These are phyloP conservation scores for Ammospiza nelsoni DNA, from an alignment of 2,113 vertebrate species.

Conservation along the genomic window DNA sequence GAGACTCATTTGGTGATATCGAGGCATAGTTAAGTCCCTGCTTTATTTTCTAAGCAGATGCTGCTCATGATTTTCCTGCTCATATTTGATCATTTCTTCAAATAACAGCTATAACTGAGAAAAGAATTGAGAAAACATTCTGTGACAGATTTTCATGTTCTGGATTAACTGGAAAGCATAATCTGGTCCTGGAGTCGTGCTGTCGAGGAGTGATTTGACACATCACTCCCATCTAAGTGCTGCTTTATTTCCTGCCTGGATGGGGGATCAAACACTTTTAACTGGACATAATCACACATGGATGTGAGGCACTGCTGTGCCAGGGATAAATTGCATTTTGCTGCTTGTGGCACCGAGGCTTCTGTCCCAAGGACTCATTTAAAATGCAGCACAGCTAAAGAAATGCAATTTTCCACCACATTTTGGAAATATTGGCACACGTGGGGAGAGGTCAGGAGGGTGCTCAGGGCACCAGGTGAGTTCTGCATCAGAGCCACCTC, in stretches of 20 bases:
- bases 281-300: background rate
- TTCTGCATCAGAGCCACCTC: background rate
- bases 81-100: slow-evolving; percentile 56
- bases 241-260: slow-evolving; percentile 10
- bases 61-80: slow-evolving; percentile 47
- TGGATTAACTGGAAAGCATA: slow-evolving; percentile 40
- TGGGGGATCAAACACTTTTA: background rate
- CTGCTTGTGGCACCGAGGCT: background rate
- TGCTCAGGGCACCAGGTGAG: background rate
- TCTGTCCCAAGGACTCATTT: background rate
- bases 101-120: slow-evolving; percentile 64
- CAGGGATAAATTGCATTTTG: background rate
- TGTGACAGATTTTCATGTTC: slow-evolving; percentile 17
- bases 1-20: background rate
- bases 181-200: slow-evolving; percentile 33
- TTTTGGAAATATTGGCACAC: background rate
- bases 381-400: background rate
- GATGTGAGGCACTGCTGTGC: background rate
- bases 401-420: background rate
- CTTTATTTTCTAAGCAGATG: slow-evolving; percentile 63
- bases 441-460: rapidly evolving
- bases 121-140: slow-evolving; percentile 61
- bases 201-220: slow-evolving; percentile 17
- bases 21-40: background rate
- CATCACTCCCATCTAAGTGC: background rate